Evolutionary conservation across 2,113 vertebrate species (phyloP), one percentile per base, ranked within the genome.

Genomic region (Fregetta grallaria): DNA sequence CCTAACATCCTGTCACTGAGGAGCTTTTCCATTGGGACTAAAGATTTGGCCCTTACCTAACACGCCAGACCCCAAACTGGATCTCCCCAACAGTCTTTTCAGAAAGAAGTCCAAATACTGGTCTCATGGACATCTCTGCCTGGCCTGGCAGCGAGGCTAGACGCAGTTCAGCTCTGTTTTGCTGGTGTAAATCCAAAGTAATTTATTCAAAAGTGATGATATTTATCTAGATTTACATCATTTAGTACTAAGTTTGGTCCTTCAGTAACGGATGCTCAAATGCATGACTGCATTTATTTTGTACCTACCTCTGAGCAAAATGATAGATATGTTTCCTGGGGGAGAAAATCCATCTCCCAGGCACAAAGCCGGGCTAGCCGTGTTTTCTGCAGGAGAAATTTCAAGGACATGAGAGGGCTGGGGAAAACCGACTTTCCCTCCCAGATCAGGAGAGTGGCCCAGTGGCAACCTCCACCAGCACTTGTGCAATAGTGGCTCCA

Each of bases 201-300:
- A 96, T 97, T 96, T 94, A 94, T 96, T 92, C 89, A 72, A 82
- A 91, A 92, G 80, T 1, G 0, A 68, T 88, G 80, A 88, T 92
- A 97, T 97, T 96, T 95, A 76, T 96, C 96, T 97, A 92, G 94
- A 96, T 97, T 96, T 96, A 95, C 94, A 91, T 95, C 86, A 66
- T 95, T 91, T 79, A 90, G 84, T 58, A 68, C 76, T 58, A 58
- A 92, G 77, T 94, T 96, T 1, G 3, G 40, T 86, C 89, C 91
- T 91, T 87, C 4, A 0, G 89, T 97, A 96, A 97, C 71, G 8
- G 94, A 75, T 89, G 78, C 80, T 91, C 94, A 92, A 72, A 75
- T 65, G 83, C 80, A 82, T 82, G 92, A 63, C 80, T 79, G 89
- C 86, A 94, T 95, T 95, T 97, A 68, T 96, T 96, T 91, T 44